phyloP scores from a whole-genome alignment of 2,797 vertebrate genomes.

The Spondyliosoma cantharus region DNA sequence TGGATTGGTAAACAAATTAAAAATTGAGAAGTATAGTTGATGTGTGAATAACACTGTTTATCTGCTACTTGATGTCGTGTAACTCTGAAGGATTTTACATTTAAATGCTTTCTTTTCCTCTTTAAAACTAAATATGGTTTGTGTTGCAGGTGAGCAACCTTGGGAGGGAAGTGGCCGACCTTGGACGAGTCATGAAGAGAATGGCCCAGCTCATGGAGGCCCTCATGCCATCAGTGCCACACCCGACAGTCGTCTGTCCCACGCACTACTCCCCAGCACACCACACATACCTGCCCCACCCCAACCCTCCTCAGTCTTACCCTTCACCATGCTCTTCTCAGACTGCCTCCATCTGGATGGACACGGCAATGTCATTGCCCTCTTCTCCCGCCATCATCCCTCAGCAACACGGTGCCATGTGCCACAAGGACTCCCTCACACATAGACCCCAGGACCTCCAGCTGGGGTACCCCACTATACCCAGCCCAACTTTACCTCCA shows the following conservation, averaged over 20 bases:
- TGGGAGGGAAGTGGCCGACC: constrained; percentile 83
- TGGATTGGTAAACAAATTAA: too few relatives aligned
- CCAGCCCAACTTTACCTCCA: constrained; percentile 41
- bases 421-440: constrained; percentile 45
- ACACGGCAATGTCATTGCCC: constrained; percentile 64
- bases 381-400: constrained; percentile 57
- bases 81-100: too few relatives aligned
- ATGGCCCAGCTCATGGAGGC: constrained; percentile 83
- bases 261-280: constrained; percentile 71
- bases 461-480: constrained; percentile 39
- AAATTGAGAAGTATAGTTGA: too few relatives aligned
- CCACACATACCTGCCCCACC: constrained; percentile 57
- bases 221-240: constrained; percentile 67
- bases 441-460: constrained; percentile 72
- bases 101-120: too few relatives aligned
- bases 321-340: constrained; percentile 56
- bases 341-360: constrained; percentile 66
- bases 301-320: constrained; percentile 52
- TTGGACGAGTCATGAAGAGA: constrained; percentile 81
- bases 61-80: too few relatives aligned
- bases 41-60: too few relatives aligned
- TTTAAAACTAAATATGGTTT: background rate
- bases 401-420: constrained; percentile 57
- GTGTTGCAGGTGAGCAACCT: constrained; percentile 79
- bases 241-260: constrained; percentile 65